phyloP scores from a whole-genome alignment of 2,888 invertebrate species.

The Drosophila aldrichi region DNA sequence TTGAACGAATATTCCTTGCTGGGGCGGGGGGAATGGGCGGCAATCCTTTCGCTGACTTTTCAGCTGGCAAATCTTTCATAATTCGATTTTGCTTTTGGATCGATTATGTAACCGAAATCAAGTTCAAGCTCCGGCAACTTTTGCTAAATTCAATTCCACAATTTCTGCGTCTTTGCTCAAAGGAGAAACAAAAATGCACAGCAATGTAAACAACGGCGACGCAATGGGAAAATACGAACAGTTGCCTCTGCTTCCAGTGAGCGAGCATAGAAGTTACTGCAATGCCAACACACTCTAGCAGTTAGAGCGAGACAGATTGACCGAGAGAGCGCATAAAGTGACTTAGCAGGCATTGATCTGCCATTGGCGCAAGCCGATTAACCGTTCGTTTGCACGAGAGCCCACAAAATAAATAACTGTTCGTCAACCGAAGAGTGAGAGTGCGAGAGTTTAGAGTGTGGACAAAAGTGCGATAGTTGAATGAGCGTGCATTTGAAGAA shows the following conservation, averaged over 20 bases:
- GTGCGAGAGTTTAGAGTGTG: background rate
- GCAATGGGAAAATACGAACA: background rate
- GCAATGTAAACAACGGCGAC: conserved; percentile 4
- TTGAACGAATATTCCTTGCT: background rate
- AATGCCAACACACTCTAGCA: background rate
- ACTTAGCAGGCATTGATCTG: background rate
- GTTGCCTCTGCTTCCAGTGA: background rate
- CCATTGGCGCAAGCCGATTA: background rate
- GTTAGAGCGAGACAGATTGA: background rate
- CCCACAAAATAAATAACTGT: background rate
- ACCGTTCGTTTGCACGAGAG: conserved; percentile 3
- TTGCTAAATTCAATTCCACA: conserved; percentile 1
- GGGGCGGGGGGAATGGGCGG: too few species aligned
- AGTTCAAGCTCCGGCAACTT: conserved; percentile 14
- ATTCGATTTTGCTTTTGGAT: conserved; percentile 42
- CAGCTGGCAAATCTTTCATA: conserved; percentile 37
- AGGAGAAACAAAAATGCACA: background rate
- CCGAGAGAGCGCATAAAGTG: background rate
- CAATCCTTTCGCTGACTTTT: conserved; percentile 14
- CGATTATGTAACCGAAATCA: conserved; percentile 31
- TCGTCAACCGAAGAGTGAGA: background rate
- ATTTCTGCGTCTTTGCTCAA: conserved; percentile 1
- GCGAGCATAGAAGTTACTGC: background rate
- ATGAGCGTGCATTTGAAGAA: background rate
- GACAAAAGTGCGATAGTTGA: background rate